phyloP scores from a whole-genome alignment of 2,888 invertebrate genomes.

The Drosophila kokeensis region DNA sequence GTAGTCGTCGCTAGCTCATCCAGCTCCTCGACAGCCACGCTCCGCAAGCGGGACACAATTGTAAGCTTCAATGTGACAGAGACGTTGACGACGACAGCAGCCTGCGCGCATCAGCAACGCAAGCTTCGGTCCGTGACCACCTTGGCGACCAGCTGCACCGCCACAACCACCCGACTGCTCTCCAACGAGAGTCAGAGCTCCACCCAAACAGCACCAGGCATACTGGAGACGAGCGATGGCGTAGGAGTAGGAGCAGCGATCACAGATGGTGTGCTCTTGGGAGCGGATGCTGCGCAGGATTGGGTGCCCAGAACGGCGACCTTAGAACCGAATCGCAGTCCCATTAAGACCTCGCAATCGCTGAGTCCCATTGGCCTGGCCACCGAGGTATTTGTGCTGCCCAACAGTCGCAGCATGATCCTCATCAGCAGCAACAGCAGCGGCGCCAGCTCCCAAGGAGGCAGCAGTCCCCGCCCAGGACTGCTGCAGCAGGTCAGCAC shows the following conservation, averaged over 20 bases:
- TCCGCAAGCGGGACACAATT: conserved; percentile 77
- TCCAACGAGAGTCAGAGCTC: conserved; percentile 69
- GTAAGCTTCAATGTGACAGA: conserved; percentile 80
- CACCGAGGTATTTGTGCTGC: conserved; percentile 77
- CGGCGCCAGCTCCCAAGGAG: conserved; percentile 21
- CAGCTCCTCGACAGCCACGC: conserved; percentile 71
- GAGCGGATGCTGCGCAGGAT: conserved; percentile 46
- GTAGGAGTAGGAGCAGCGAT: neutral
- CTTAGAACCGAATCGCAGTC: conserved; percentile 79
- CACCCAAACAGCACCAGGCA: conserved; percentile 59
- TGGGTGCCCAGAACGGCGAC: conserved; percentile 71
- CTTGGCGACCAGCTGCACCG: conserved; percentile 54
- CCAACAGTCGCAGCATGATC: conserved; percentile 84
- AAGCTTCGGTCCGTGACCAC: conserved; percentile 70
- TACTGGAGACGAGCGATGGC: conserved; percentile 40
- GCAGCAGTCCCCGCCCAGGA: conserved; percentile 54
- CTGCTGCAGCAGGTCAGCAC: conserved; percentile 79
- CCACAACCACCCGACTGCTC: conserved; percentile 46
- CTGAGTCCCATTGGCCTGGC: conserved; percentile 82
- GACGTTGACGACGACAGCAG: conserved; percentile 55
- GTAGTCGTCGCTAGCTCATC: conserved; percentile 28
- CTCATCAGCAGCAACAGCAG: conserved; percentile 69
- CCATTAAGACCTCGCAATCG: conserved; percentile 84
- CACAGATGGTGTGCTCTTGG: neutral
- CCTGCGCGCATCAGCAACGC: conserved; percentile 46